Base-by-base conservation (phyloP, 2,888 invertebrate genomes). In the Callyntrura guangdongensis region DNA sequence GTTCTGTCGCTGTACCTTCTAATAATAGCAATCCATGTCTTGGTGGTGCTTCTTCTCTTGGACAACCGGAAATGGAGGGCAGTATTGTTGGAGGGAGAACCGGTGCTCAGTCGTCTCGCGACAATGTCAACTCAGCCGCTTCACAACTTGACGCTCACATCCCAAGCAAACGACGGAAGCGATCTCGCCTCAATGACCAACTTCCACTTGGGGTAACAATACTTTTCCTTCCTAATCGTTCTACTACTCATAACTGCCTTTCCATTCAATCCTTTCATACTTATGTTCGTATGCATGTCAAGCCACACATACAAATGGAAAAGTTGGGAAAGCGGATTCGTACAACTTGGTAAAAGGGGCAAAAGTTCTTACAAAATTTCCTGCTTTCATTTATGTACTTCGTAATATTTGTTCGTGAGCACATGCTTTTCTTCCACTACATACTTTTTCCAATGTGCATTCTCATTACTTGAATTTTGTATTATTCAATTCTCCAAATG, bases 131-230 rank as follows among this genome's bases (percentile, higher is more conserved):
- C 88, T 91, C 88, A 53, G 88, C 85, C 67, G 83, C 90, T 49
- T 86, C 91, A 81, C 84, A 91, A 91, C 89, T 89, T 85, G 91
- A 91, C 91, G 91, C 91, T 89, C 92, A 92, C 85, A 91, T 90
- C 69, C 90, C 91, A 81, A 92, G 86, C 79, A 93, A 93, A 92
- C 92, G 93, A 91, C 92, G 93, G 92, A 93, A 93, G 89, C 93
- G 93, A 87, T 92, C 93, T 89, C 91, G 93, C 87, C 91, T 93
- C 92, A 93, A 91, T 91, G 93, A 93, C 82, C 93, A 90, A 88
- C 92, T 89, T 91, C 92, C 91, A 92, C 92, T 92, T 87, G 92
- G 92, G 92, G 93, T 93, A 92, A 92, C 87, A 86, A 82, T 88
- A 72, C 82, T 72, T 83, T 88, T 88, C 82, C 88, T 88, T 83